Conservation (phyloP, 2,888 invertebrate genomes). For the Marronus borbonicus region DNA sequence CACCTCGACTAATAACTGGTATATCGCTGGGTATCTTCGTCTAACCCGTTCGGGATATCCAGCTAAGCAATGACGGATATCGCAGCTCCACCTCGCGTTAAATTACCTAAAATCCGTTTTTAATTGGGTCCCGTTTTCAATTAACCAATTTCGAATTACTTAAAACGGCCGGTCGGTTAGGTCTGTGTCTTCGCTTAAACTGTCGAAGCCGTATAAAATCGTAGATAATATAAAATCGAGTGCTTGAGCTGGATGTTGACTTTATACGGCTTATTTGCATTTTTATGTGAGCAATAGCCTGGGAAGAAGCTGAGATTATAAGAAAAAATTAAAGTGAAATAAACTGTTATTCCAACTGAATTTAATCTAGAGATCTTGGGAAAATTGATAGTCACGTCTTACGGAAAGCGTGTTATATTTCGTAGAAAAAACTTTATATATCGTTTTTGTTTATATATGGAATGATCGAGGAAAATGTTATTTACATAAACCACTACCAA, state of each 20-base stretch:
- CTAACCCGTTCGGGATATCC: too few species aligned
- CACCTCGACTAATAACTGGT: neutral
- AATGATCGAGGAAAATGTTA: too few species aligned
- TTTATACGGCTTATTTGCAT: constrained; percentile 6
- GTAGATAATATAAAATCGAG: too few species aligned
- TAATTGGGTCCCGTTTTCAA: constrained; percentile 6
- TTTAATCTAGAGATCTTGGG: too few species aligned
- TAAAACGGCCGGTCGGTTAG: neutral
- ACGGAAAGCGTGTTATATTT: neutral
- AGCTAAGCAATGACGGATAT: neutral
- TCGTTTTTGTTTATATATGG: too few species aligned
- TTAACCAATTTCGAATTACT: constrained; percentile 18
- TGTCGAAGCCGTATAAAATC: too few species aligned
- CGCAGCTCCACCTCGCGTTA: neutral
- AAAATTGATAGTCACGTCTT: too few species aligned
- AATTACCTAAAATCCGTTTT: constrained; percentile 11
- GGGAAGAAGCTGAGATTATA: neutral
- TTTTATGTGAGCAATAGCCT: constrained; percentile 7
- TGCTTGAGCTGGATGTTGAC: neutral
- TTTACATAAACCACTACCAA: too few species aligned
- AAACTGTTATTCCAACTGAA: neutral
- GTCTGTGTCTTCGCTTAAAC: too few species aligned
- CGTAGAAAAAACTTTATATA: too few species aligned
- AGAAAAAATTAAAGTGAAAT: neutral
- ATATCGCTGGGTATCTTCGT: too few species aligned